These are phyloP conservation scores for Tympanoctomys barrerae DNA, from an alignment of 2,797 vertebrate species.

Conservation along the genomic window DNA sequence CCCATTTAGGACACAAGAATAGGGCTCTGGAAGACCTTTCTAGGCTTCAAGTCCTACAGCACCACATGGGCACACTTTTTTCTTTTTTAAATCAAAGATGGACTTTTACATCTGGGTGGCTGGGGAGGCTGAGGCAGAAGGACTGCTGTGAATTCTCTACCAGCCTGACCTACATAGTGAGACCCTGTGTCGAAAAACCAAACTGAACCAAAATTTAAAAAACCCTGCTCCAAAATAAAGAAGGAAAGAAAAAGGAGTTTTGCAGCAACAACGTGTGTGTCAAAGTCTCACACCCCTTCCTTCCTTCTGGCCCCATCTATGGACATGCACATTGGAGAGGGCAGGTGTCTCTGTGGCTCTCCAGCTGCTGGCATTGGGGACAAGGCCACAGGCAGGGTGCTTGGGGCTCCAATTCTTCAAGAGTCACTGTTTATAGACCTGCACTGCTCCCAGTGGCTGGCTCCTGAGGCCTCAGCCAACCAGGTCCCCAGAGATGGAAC, in stretches of 20 bases:
- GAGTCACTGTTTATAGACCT: not conserved
- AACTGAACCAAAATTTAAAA: not conserved
- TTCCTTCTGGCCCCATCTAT: not conserved
- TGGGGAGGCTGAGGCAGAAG: not conserved
- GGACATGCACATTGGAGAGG: not conserved
- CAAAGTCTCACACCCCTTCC: not conserved
- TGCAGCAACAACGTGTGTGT: not conserved
- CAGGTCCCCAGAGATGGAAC: not conserved
- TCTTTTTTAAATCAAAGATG: not conserved
- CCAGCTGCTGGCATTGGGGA: not conserved
- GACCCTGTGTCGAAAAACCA: not conserved
- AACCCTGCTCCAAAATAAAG: not conserved
- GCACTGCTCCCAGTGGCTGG: fast-evolving
- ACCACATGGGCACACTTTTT: not conserved
- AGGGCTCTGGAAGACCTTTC: not conserved
- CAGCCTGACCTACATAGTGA: not conserved
- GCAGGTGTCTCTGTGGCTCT: not conserved
- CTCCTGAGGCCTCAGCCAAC: not conserved
- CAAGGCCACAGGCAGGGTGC: not conserved
- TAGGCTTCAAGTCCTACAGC: not conserved
- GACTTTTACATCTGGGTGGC: not conserved
- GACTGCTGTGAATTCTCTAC: not conserved
- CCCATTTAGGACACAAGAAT: not conserved
- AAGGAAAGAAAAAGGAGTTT: not conserved
- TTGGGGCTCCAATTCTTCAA: not conserved